A percentile compares a stretch with the other conserved stretches of the same genome.
phyloP scores from a whole-genome alignment of 2,113 vertebrate genomes.

The Redunca redunca region DNA sequence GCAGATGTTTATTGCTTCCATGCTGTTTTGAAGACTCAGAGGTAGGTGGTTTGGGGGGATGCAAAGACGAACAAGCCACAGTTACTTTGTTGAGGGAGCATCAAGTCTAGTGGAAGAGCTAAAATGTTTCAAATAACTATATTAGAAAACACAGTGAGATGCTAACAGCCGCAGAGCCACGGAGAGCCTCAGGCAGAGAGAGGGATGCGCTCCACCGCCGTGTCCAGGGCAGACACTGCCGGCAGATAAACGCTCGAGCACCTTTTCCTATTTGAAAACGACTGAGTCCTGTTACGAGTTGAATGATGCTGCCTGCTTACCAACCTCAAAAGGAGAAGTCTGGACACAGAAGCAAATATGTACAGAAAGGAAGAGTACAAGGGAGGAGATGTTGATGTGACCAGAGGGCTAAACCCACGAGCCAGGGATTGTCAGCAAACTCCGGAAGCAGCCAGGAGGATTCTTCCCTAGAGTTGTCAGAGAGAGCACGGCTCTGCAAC shows the following conservation, averaged over 20 bases:
- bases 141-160: background rate
- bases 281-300: background rate
- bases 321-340: background rate
- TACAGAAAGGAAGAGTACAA: background rate
- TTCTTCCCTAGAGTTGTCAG: rapidly evolving
- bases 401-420: rapidly evolving
- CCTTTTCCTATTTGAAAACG: background rate
- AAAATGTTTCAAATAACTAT: background rate
- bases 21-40: background rate
- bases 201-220: background rate
- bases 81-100: background rate
- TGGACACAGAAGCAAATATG: background rate
- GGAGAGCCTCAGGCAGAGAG: background rate
- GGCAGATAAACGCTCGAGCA: background rate
- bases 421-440: background rate
- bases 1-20: background rate
- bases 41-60: background rate
- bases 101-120: background rate
- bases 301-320: background rate
- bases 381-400: rapidly evolving
- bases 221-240: background rate
- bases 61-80: background rate
- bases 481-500: rapidly evolving
- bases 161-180: background rate
- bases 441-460: background rate